These are phyloP conservation scores for Acleris holmiana DNA, from an alignment of 2,888 invertebrate genomes.

Conservation along the genomic window DNA sequence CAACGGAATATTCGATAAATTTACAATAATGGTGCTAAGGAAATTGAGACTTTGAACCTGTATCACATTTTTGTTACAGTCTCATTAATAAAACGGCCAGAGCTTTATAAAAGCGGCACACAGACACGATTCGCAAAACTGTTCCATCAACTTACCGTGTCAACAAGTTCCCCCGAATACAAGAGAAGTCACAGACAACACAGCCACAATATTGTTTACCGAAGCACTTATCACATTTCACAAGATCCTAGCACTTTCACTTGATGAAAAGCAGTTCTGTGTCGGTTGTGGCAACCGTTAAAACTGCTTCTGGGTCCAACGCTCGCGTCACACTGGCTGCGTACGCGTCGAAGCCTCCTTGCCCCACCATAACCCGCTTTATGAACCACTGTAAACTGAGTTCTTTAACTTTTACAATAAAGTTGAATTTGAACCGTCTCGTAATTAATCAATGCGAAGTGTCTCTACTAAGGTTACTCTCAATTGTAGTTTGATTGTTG, in stretches of 20 bases:
- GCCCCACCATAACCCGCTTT: constrained; percentile 51
- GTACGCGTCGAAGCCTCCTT: constrained; percentile 55
- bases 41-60: too few species aligned
- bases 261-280: constrained; percentile 62
- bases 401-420: neutral
- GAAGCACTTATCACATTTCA: constrained; percentile 54
- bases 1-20: too few species aligned
- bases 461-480: constrained; percentile 34
- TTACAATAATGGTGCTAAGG: too few species aligned
- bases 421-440: neutral
- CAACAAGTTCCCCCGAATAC: neutral
- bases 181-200: constrained; percentile 1
- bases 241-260: constrained; percentile 71
- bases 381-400: neutral
- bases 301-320: constrained; percentile 52
- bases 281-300: constrained; percentile 60
- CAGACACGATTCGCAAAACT: neutral
- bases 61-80: too few species aligned
- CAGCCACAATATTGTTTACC: constrained; percentile 36
- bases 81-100: too few species aligned
- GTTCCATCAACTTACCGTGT: constrained; percentile 42
- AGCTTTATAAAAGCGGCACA: too few species aligned
- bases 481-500: constrained; percentile 33
- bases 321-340: constrained; percentile 65
- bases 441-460: constrained; percentile 25